Conservation (phyloP, 2,113 vertebrate genomes). For the Colistium nudipinnis region DNA sequence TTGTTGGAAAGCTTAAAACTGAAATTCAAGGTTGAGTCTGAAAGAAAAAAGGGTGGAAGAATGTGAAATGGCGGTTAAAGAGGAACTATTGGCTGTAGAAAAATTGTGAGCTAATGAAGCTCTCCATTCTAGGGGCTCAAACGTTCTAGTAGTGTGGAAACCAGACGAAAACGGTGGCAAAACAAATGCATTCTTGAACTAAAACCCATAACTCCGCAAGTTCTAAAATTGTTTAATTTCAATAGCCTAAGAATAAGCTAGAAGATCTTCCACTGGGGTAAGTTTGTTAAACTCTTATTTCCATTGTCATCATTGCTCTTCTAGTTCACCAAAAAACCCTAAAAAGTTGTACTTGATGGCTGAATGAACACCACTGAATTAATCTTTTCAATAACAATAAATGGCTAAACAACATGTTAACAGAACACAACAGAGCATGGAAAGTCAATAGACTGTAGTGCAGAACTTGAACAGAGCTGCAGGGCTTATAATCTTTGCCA, state of each 20-base stretch:
- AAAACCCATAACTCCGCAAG: no score
- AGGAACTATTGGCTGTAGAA: no score
- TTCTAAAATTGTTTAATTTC: no score
- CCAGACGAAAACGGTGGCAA: no score
- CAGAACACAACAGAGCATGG: slow-evolving; percentile 1
- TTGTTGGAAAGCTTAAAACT: not conserved
- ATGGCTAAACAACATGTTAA: slow-evolving; percentile 15
- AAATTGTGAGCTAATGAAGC: no score
- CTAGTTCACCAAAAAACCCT: not conserved
- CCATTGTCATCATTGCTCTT: no score
- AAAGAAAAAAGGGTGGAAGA: not conserved
- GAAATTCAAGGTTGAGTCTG: not conserved
- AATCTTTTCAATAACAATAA: slow-evolving; percentile 11
- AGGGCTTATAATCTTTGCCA: slow-evolving; percentile 45
- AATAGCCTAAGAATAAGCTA: no score
- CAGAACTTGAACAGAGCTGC: slow-evolving; percentile 7
- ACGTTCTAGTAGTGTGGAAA: no score
- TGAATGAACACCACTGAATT: not conserved
- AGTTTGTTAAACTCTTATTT: no score
- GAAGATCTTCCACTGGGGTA: no score
- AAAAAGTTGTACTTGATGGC: not conserved
- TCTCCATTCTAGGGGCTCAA: no score
- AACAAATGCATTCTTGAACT: no score
- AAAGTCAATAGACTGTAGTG: slow-evolving; percentile 17
- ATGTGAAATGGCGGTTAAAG: not conserved